Evolutionary conservation across 2,113 vertebrate genomes (phyloP).

Genomic region (Anolis carolinensis): DNA sequence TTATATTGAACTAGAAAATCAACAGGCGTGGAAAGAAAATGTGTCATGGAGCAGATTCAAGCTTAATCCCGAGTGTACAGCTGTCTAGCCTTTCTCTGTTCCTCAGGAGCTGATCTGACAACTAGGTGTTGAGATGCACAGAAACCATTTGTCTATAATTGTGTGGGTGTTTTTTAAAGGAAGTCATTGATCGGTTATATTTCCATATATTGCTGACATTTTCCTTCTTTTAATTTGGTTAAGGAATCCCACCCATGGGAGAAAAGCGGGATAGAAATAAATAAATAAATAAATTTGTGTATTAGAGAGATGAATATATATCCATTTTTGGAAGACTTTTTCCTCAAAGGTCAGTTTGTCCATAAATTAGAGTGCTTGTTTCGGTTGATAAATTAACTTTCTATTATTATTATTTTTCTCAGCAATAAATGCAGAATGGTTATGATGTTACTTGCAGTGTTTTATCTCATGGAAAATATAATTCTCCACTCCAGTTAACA

Average conservation of each 20-base stretch:
- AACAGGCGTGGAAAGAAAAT: slow-evolving; percentile 41
- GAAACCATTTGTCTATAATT: slow-evolving; percentile 29
- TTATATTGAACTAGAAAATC: slow-evolving; percentile 49
- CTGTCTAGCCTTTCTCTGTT: slow-evolving; percentile 18
- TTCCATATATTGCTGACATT: neutral
- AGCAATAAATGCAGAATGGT: neutral
- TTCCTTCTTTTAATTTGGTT: neutral
- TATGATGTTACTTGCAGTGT: neutral
- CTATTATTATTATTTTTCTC: neutral
- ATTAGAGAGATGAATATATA: neutral
- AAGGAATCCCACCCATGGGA: too few relatives aligned
- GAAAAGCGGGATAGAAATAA: too few relatives aligned
- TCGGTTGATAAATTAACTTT: neutral
- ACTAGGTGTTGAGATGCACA: slow-evolving; percentile 36
- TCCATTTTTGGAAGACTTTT: neutral
- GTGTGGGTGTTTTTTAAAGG: neutral
- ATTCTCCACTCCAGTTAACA: neutral
- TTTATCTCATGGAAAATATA: neutral
- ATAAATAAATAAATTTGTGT: neutral
- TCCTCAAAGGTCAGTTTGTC: neutral
- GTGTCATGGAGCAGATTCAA: slow-evolving; percentile 6
- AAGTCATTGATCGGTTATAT: neutral
- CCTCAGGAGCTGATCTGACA: slow-evolving; percentile 6
- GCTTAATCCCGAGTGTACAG: slow-evolving; percentile 41
- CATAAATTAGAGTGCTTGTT: slow-evolving; percentile 5